Percentiles rank a stretch among this genome's conserved stretches.
Conservation (phyloP, 2,888 invertebrate genomes). For the Watsonalla cultraria region DNA sequence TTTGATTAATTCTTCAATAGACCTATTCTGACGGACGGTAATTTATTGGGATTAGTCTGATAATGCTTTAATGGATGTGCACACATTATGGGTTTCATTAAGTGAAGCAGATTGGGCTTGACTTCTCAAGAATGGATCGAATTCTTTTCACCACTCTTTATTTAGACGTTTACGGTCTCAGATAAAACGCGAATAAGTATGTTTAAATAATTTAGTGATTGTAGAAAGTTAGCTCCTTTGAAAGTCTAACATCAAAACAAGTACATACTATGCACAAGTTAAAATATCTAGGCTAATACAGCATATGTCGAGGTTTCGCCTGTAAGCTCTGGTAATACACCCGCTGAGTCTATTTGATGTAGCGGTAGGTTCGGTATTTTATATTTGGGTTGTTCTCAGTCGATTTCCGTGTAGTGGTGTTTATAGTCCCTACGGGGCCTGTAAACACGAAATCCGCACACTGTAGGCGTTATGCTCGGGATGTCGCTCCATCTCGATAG, state of each 20-base stretch:
- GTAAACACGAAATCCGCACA: constrained; percentile 30
- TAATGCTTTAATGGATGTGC: constrained; percentile 6
- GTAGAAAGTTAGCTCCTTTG: too few relatives aligned
- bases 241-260: too few relatives aligned
- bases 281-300: not conserved
- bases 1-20: constrained; percentile 39
- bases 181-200: too few relatives aligned
- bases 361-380: constrained; percentile 29
- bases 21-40: not conserved
- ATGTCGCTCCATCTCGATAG: constrained; percentile 8
- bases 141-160: too few relatives aligned
- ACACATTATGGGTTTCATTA: not conserved
- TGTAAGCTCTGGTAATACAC: not conserved
- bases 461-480: constrained; percentile 7
- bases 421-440: constrained; percentile 32
- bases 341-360: not conserved
- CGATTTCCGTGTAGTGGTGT: constrained; percentile 35
- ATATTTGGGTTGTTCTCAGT: constrained; percentile 29
- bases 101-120: not conserved
- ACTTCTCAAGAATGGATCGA: not conserved
- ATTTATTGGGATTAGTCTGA: constrained; percentile 4
- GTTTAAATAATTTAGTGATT: too few relatives aligned
- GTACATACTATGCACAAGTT: not conserved
- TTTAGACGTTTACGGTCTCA: too few relatives aligned
- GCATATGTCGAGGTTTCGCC: not conserved